These are phyloP conservation scores for Rhynchophorus ferrugineus DNA, from an alignment of 1,140 invertebrate genomes.

Conservation along the genomic window DNA sequence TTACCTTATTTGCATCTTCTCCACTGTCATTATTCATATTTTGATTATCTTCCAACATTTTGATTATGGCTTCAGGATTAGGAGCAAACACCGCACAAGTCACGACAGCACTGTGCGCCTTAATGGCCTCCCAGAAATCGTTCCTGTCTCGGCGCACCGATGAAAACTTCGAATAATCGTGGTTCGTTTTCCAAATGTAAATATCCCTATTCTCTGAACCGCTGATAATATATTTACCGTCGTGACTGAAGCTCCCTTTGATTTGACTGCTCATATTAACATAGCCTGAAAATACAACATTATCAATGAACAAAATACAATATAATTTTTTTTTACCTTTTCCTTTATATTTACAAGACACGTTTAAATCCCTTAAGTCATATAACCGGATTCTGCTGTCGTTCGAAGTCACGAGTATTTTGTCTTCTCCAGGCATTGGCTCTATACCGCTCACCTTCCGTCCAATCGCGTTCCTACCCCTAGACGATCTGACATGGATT, in stretches of 20 bases:
- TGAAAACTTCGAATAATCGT: constrained; percentile 92
- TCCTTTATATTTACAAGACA: constrained; percentile 86
- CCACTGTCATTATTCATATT: constrained; percentile 19
- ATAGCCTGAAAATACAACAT: constrained; percentile 53
- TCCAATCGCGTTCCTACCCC: constrained; percentile 90
- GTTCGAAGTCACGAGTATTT: constrained; percentile 96
- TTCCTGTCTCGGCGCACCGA: constrained; percentile 91
- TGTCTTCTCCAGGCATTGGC: constrained; percentile 92
- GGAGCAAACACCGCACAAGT: constrained; percentile 96
- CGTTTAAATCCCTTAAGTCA: constrained; percentile 89
- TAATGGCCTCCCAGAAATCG: constrained; percentile 96
- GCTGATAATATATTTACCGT: constrained; percentile 94
- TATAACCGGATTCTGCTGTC: constrained; percentile 95
- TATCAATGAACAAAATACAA: background rate
- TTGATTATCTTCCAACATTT: constrained; percentile 50
- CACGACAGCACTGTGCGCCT: constrained; percentile 93
- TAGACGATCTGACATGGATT: constrained; percentile 88
- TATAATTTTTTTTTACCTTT: constrained; percentile 15
- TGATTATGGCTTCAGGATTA: constrained; percentile 85
- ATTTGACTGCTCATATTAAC: constrained; percentile 96
- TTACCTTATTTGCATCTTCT: constrained; percentile 27
- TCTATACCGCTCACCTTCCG: constrained; percentile 96
- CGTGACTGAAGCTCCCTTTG: constrained; percentile 92
- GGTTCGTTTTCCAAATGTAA: constrained; percentile 94
- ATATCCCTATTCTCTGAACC: constrained; percentile 98